Percentiles rank a stretch among this genome's conserved stretches.
Conservation (phyloP, 1,140 invertebrate species). For the Prorops nasuta region DNA sequence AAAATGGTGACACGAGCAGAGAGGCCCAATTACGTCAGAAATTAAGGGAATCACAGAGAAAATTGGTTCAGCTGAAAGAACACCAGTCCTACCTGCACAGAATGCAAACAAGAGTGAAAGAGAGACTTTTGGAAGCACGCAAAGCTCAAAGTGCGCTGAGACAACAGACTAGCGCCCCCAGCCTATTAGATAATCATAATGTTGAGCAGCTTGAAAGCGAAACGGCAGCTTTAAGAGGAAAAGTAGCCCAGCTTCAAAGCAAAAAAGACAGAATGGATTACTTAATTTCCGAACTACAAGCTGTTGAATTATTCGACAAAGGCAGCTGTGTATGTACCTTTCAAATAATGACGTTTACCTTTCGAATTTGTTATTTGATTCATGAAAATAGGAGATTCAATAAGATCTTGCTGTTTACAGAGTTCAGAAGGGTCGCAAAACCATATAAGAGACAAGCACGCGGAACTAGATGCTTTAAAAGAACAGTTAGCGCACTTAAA, state of each 20-base stretch:
- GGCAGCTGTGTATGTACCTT: conserved; percentile 37
- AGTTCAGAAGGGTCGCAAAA: conserved; percentile 36
- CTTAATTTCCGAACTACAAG: conserved; percentile 48
- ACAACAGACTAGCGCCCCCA: conserved; percentile 33
- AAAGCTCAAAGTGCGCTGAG: conserved; percentile 40
- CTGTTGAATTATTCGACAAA: conserved; percentile 36
- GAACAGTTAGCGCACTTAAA: conserved; percentile 48
- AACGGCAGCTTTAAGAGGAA: conserved; percentile 40
- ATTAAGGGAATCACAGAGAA: conserved; percentile 49
- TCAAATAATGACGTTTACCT: conserved; percentile 2
- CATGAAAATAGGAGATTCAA: neutral
- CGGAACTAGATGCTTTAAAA: conserved; percentile 48
- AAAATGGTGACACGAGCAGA: conserved; percentile 25
- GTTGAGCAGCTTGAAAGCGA: conserved; percentile 42
- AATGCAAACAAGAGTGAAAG: conserved; percentile 44
- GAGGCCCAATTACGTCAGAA: conserved; percentile 41
- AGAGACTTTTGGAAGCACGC: conserved; percentile 45
- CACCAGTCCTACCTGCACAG: conserved; percentile 45
- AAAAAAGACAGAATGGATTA: conserved; percentile 54
- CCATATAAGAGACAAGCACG: conserved; percentile 38
- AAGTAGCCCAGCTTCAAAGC: conserved; percentile 45
- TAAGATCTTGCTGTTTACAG: conserved; percentile 10
- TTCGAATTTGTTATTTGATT: neutral
- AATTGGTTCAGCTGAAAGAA: conserved; percentile 45
- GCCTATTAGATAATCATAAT: conserved; percentile 24